Conservation (phyloP, 2,888 invertebrate species). For the Ischnus inquisitorius region DNA sequence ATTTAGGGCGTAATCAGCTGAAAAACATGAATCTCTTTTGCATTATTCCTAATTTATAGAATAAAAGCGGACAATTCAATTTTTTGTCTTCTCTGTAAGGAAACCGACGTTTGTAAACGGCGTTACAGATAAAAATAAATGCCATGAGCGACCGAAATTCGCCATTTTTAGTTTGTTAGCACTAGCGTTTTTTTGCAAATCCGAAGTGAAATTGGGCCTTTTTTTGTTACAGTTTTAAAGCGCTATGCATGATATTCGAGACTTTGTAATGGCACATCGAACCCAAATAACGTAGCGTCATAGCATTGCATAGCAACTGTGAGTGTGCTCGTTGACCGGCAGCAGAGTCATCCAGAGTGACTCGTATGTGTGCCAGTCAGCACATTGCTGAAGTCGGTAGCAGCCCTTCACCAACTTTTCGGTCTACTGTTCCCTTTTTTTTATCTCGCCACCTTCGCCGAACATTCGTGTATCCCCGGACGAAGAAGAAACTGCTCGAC, state of each 20-base stretch:
- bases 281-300: slow-evolving; percentile 81
- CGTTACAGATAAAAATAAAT: no score
- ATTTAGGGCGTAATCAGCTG: no score
- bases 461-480: slow-evolving; percentile 27
- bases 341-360: slow-evolving; percentile 78
- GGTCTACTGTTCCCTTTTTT: slow-evolving; percentile 44
- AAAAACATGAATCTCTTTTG: no score
- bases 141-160: no score
- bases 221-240: no score
- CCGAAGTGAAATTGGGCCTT: no score
- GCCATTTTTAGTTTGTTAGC: no score
- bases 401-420: slow-evolving; percentile 67
- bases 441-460: slow-evolving; percentile 12
- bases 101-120: no score
- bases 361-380: slow-evolving; percentile 74
- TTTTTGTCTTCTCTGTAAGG: no score
- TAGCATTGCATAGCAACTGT: slow-evolving; percentile 84
- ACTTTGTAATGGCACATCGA: slow-evolving; percentile 80
- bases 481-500: slow-evolving; percentile 66
- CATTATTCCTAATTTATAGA: no score
- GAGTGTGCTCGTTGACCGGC: slow-evolving; percentile 78
- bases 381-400: slow-evolving; percentile 50
- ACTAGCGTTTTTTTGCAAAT: no score
- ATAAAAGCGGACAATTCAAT: no score
- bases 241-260: slow-evolving; percentile 2